Percentiles rank a stretch among this genome's conserved stretches.
phyloP scores from a whole-genome alignment of 2,113 vertebrate species.

The Candoia aspera region DNA sequence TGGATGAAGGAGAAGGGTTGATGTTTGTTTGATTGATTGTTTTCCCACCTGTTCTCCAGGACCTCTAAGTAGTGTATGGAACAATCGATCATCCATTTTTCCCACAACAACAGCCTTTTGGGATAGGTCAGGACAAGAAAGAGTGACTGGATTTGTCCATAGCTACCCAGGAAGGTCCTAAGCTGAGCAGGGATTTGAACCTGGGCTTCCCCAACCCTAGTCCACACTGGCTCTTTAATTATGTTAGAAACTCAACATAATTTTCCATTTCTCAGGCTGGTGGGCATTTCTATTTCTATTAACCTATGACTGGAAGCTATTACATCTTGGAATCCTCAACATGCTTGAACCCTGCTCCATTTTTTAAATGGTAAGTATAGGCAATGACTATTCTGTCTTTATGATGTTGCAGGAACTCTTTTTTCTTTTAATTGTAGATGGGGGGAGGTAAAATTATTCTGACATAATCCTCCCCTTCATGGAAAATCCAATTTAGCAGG shows the following conservation, averaged over 20 bases:
- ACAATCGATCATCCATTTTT: background rate
- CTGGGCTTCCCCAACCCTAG: background rate
- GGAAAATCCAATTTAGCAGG: background rate
- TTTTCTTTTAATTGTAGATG: background rate
- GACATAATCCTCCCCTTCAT: background rate
- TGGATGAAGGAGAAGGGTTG: background rate
- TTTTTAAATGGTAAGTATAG: background rate
- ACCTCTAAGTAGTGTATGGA: background rate
- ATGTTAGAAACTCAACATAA: background rate
- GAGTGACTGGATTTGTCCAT: background rate
- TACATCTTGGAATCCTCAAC: background rate
- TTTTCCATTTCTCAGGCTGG: background rate
- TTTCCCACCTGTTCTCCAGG: background rate
- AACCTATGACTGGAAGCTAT: background rate
- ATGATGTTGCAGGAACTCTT: background rate
- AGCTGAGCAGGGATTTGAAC: background rate
- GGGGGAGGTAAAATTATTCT: background rate
- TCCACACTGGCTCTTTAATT: background rate
- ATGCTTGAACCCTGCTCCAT: background rate
- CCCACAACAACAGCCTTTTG: background rate
- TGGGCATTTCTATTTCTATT: background rate
- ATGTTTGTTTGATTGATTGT: background rate
- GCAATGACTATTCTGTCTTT: background rate
- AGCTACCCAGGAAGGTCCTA: background rate
- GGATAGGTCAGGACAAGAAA: background rate